phyloP scores from a whole-genome alignment of 2,113 vertebrate genomes.

The human region DNA sequence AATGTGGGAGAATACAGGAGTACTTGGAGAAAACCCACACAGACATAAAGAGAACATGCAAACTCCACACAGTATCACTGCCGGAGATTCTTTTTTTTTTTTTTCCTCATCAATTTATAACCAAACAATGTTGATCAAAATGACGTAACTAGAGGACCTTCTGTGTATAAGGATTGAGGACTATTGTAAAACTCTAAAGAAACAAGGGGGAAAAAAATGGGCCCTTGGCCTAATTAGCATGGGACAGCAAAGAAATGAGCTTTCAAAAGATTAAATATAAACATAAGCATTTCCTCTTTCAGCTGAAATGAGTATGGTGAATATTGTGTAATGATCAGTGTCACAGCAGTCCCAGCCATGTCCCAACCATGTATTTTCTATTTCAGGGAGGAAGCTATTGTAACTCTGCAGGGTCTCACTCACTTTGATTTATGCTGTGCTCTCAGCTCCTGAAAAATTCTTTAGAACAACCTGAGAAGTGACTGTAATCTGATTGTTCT shows the following conservation, averaged over 20 bases:
- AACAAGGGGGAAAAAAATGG: neutral
- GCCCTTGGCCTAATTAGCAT: neutral
- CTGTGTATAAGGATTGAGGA: neutral
- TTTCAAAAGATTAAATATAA: conserved; percentile 28
- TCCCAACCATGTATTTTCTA: neutral
- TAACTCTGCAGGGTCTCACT: conserved; percentile 45
- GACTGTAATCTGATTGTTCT: conserved; percentile 61
- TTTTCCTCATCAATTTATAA: neutral
- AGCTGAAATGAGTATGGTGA: neutral
- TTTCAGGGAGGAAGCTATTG: conserved; percentile 15
- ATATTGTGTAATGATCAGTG: neutral
- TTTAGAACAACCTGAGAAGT: conserved; percentile 54
- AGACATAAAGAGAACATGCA: neutral
- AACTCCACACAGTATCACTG: neutral
- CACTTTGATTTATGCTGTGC: conserved; percentile 64
- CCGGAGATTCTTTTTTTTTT: neutral
- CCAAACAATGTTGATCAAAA: neutral
- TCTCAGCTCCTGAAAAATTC: conserved; percentile 61
- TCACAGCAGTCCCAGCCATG: neutral
- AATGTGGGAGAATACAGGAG: neutral
- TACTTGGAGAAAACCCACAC: neutral
- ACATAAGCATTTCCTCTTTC: neutral
- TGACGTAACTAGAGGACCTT: neutral
- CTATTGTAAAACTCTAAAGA: neutral
- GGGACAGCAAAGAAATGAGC: neutral